phyloP scores from a whole-genome alignment of 1,140 invertebrate species.

The Asobara japonica region DNA sequence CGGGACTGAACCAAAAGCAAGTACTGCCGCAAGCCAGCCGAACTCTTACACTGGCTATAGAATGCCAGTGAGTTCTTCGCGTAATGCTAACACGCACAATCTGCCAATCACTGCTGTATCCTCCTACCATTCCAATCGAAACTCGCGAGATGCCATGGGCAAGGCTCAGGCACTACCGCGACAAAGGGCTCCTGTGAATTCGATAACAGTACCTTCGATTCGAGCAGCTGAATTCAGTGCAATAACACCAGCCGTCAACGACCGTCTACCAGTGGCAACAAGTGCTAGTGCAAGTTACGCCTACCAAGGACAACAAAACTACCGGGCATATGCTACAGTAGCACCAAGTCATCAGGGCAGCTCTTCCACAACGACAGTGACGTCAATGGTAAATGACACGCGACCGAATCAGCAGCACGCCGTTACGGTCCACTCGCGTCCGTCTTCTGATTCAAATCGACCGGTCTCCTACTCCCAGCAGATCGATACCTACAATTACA shows the following conservation, averaged over 20 bases:
- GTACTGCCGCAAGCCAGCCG: slow-evolving; percentile 27
- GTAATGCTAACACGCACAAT: slow-evolving; percentile 63
- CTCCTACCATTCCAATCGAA: slow-evolving; percentile 63
- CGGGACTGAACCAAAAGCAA: slow-evolving; percentile 50
- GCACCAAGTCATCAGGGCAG: slow-evolving; percentile 57
- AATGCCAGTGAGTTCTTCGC: slow-evolving; percentile 31
- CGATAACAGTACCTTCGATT: background rate
- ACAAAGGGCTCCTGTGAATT: slow-evolving; percentile 39
- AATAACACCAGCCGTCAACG: background rate
- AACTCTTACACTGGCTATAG: slow-evolving; percentile 41
- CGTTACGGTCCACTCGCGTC: slow-evolving; percentile 39
- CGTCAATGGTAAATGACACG: slow-evolving; percentile 47
- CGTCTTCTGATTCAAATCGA: slow-evolving; percentile 39
- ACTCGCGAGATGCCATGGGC: slow-evolving; percentile 46
- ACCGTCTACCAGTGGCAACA: background rate
- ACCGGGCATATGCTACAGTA: slow-evolving; percentile 53
- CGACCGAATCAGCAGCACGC: slow-evolving; percentile 42
- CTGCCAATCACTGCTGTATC: slow-evolving; percentile 66
- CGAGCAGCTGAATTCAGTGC: background rate
- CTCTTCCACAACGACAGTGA: slow-evolving; percentile 54
- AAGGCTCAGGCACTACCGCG: slow-evolving; percentile 48
- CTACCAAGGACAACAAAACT: slow-evolving; percentile 42
- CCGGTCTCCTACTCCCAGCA: slow-evolving; percentile 27
- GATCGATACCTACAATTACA: slow-evolving; percentile 39
- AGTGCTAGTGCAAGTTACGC: background rate